Evolutionary conservation across 2,113 vertebrate genomes (phyloP).

Genomic region (Microtus ochrogaster): DNA sequence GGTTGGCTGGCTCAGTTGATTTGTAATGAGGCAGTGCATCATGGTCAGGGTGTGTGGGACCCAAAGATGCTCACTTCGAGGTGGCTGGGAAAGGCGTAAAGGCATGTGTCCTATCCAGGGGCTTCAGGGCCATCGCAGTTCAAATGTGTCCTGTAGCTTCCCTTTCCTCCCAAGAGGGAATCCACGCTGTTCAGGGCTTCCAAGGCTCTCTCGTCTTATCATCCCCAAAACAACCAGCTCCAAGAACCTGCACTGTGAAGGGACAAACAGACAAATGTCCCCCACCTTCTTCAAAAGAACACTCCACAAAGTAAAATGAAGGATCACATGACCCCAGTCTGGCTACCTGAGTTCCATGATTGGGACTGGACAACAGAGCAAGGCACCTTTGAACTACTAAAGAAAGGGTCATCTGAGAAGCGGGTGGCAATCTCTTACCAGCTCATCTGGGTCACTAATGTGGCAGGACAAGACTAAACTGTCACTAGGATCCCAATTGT

Average conservation of each 20-base stretch:
- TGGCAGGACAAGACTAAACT: accelerated
- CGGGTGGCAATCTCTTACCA: not conserved
- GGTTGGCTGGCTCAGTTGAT: not conserved
- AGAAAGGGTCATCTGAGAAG: not conserved
- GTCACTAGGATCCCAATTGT: not conserved
- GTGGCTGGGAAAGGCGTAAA: not conserved
- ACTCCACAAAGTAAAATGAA: not conserved
- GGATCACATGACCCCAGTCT: not conserved
- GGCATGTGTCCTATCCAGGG: not conserved
- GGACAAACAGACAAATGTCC: not conserved
- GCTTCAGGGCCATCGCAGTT: not conserved
- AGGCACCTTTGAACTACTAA: not conserved
- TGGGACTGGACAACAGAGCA: not conserved
- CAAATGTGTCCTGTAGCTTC: not conserved
- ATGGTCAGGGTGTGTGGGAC: no score
- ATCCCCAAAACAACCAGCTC: not conserved
- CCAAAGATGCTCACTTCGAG: no score
- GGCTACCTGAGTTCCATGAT: not conserved
- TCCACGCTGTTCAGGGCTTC: not conserved
- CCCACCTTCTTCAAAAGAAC: not conserved
- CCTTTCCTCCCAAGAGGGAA: not conserved
- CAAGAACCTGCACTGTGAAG: not conserved
- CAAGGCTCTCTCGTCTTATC: not conserved
- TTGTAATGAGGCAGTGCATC: not conserved
- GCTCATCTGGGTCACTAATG: accelerated